phyloP scores from a whole-genome alignment of 2,888 invertebrate genomes.

The Melanophora roralis region DNA sequence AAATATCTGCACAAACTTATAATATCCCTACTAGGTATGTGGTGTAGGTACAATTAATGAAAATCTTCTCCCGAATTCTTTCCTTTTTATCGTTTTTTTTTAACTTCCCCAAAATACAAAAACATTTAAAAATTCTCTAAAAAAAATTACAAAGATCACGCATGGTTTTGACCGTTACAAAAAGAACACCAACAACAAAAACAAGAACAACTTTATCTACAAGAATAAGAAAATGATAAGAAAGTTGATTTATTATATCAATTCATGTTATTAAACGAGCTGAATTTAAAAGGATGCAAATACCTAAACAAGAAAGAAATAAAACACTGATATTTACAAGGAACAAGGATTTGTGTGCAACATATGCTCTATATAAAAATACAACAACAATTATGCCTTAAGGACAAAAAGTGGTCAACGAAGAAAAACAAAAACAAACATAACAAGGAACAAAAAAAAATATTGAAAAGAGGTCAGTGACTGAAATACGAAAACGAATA shows the following conservation, averaged over 20 bases:
- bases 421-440: conserved; percentile 23
- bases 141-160: not conserved
- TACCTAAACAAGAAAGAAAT: conserved; percentile 10
- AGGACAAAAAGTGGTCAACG: conserved; percentile 34
- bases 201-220: not conserved
- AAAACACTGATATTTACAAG: not conserved
- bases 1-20: no score
- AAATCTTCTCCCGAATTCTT: no score
- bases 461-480: conserved; percentile 61
- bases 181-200: conserved; percentile 7
- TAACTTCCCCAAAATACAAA: no score
- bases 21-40: no score
- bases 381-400: conserved; percentile 7
- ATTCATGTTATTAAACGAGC: not conserved
- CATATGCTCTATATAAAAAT: conserved; percentile 51
- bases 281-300: conserved; percentile 41
- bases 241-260: conserved; percentile 21
- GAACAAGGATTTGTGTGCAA: conserved; percentile 28
- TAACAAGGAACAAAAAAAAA: not conserved
- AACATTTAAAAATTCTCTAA: conserved; percentile 7
- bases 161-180: conserved; percentile 49
- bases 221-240: conserved; percentile 27
- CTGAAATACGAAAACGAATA: conserved; percentile 12
- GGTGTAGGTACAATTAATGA: no score
- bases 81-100: no score